Conservation (phyloP, 2,888 invertebrate species). For the Epinotia nisella region DNA sequence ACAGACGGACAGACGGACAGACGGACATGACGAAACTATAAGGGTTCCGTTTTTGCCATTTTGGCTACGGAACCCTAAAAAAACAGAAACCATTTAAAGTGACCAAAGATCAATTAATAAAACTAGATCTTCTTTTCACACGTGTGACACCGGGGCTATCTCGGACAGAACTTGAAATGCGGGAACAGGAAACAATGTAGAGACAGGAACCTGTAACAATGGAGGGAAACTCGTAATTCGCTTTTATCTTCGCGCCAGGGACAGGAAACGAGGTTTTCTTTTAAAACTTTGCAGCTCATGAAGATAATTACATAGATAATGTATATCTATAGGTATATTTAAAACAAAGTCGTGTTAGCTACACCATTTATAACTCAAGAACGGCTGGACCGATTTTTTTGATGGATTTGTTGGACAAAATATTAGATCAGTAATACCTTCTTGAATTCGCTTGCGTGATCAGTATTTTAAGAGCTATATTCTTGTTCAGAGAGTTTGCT, state of each 20-base stretch:
- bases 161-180: conserved; percentile 92
- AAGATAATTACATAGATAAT: not conserved
- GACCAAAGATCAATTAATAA: conserved; percentile 3
- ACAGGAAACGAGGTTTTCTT: conserved; percentile 27
- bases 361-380: too few relatives aligned
- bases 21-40: too few relatives aligned
- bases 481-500: too few relatives aligned
- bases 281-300: conserved; percentile 6
- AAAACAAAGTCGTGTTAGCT: too few relatives aligned
- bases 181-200: conserved; percentile 96
- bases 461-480: not conserved
- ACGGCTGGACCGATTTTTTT: too few relatives aligned
- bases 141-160: conserved; percentile 69
- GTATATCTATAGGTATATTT: too few relatives aligned
- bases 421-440: too few relatives aligned
- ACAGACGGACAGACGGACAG: too few relatives aligned
- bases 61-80: too few relatives aligned
- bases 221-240: conserved; percentile 50
- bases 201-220: conserved; percentile 91
- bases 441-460: not conserved
- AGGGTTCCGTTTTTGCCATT: too few relatives aligned
- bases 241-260: conserved; percentile 47
- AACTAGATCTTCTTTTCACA: conserved; percentile 47
- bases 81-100: not conserved
- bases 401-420: too few relatives aligned